Conservation (phyloP, 2,797 vertebrate species). For the Pogonophryne albipinna region DNA sequence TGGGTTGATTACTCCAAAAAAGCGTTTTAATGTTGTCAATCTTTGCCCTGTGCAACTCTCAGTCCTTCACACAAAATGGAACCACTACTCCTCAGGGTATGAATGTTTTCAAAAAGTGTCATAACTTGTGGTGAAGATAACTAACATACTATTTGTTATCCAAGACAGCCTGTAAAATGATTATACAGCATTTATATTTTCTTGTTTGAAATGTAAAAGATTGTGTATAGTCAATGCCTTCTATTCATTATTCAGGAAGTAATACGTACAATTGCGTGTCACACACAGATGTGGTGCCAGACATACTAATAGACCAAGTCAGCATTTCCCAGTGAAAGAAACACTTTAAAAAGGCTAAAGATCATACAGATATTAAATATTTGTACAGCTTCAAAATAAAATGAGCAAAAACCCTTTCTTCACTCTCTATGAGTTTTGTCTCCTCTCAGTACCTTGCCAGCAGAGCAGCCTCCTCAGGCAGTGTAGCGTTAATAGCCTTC, state of each 20-base stretch:
- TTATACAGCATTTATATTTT: background rate
- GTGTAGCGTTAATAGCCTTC: conserved; percentile 84
- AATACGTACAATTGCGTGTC: background rate
- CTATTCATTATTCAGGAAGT: background rate
- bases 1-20: background rate
- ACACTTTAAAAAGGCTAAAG: background rate
- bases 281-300: background rate
- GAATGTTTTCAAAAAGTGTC: background rate
- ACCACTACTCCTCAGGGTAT: background rate
- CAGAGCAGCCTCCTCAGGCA: conserved; percentile 87
- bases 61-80: background rate
- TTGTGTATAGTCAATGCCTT: background rate
- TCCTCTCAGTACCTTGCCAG: conserved; percentile 86
- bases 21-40: background rate
- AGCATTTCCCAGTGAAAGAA: background rate
- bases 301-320: background rate
- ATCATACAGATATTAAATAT: background rate
- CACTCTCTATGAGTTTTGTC: background rate
- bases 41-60: too few species aligned
- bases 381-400: background rate
- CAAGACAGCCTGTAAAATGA: background rate
- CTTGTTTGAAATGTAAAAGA: background rate
- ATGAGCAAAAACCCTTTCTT: background rate
- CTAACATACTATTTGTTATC: background rate
- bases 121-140: background rate